phyloP scores from a whole-genome alignment of 2,888 invertebrate species.

The Zaprionus bogoriensis region DNA sequence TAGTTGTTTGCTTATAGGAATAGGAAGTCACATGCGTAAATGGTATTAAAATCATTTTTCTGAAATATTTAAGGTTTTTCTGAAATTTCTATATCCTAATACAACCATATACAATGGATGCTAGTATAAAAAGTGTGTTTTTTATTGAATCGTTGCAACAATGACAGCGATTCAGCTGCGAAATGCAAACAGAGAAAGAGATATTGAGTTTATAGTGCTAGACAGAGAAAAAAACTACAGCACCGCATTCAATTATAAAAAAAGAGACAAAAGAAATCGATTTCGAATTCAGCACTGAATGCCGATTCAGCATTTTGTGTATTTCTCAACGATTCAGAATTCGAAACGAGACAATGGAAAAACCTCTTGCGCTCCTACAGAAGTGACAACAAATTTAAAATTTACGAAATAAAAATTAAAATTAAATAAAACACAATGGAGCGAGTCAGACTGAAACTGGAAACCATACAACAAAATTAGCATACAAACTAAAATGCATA shows the following conservation, averaged over 20 bases:
- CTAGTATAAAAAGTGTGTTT: background rate
- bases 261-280: constrained; percentile 57
- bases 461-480: constrained; percentile 57
- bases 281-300: constrained; percentile 29
- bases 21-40: too few species aligned
- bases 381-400: constrained; percentile 76
- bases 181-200: background rate
- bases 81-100: too few species aligned
- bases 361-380: constrained; percentile 69
- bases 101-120: too few species aligned
- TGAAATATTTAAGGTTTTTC: too few species aligned
- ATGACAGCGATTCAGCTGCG: constrained; percentile 58
- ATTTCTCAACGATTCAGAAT: too few species aligned
- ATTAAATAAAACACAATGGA: constrained; percentile 72
- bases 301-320: too few species aligned
- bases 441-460: constrained; percentile 40
- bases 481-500: constrained; percentile 68
- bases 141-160: constrained; percentile 58
- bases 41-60: too few species aligned
- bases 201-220: background rate
- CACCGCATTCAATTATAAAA: constrained; percentile 73
- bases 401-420: constrained; percentile 79
- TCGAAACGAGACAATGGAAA: constrained; percentile 54
- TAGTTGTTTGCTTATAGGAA: too few species aligned
- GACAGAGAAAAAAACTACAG: constrained; percentile 41